These are phyloP conservation scores for Gnatocerus cornutus DNA, from an alignment of 2,888 invertebrate genomes.

Conservation along the genomic window DNA sequence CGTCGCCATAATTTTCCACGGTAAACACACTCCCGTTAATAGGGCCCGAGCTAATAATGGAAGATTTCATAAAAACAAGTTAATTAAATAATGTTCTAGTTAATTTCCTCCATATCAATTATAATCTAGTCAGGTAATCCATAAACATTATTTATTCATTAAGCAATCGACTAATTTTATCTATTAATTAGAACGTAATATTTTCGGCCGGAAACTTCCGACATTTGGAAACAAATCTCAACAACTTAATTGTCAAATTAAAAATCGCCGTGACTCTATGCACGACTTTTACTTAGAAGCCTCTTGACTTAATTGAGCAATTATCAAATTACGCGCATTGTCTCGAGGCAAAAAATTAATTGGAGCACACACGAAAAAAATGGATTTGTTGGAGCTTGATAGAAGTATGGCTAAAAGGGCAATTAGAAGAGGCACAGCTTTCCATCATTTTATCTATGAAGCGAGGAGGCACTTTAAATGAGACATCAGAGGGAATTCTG, in stretches of 20 bases:
- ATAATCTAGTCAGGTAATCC: constrained; percentile 42
- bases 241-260: constrained; percentile 42
- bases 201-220: constrained; percentile 23
- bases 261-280: constrained; percentile 20
- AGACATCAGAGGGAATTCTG: constrained; percentile 66
- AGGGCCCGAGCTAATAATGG: too few relatives aligned
- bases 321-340: constrained; percentile 39
- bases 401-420: constrained; percentile 63
- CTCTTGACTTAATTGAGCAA: constrained; percentile 8
- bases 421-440: constrained; percentile 62
- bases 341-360: constrained; percentile 39
- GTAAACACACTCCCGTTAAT: constrained; percentile 27
- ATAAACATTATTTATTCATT: constrained; percentile 49
- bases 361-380: constrained; percentile 28
- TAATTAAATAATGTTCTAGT: constrained; percentile 50
- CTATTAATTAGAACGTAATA: constrained; percentile 41
- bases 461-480: constrained; percentile 66
- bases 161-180: constrained; percentile 48
- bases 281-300: constrained; percentile 2
- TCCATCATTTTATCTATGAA: constrained; percentile 57
- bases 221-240: constrained; percentile 26
- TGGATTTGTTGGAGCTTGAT: constrained; percentile 54
- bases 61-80: constrained; percentile 48
- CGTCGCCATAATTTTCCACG: constrained; percentile 22
- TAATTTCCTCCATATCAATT: constrained; percentile 46